Conservation (phyloP, 2,113 vertebrate species). For the Cololabis saira region DNA sequence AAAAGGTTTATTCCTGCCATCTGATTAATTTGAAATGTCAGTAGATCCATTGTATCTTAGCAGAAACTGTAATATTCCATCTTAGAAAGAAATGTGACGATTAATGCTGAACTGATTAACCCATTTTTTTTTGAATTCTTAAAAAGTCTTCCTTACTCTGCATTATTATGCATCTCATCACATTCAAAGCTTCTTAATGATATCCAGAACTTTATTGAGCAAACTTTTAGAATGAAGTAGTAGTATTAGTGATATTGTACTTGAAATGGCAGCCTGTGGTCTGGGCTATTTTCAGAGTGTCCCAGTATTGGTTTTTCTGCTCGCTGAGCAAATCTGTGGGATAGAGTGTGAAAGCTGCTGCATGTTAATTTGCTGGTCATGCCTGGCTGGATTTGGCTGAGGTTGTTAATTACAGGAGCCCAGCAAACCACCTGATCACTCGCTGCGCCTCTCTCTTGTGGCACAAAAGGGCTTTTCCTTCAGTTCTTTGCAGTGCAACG, state of each 20-base stretch:
- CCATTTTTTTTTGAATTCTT: not conserved
- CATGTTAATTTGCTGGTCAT: conserved; percentile 75
- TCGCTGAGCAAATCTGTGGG: conserved; percentile 70
- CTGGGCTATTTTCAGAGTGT: conserved; percentile 58
- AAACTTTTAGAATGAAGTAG: conserved; percentile 13
- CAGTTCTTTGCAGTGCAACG: conserved; percentile 5
- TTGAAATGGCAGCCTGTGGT: conserved; percentile 39
- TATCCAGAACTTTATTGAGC: conserved; percentile 20
- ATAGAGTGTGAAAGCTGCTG: conserved; percentile 72
- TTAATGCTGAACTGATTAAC: not conserved
- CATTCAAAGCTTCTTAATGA: no score
- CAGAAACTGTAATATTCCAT: no score
- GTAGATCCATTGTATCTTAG: no score
- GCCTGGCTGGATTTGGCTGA: conserved; percentile 75
- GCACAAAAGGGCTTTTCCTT: conserved; percentile 25
- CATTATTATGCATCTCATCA: no score
- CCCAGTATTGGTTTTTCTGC: conserved; percentile 68
- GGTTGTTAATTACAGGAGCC: conserved; percentile 78
- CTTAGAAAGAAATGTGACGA: not conserved
- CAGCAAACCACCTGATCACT: conserved; percentile 75
- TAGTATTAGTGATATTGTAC: conserved; percentile 32
- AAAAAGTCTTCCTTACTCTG: not conserved
- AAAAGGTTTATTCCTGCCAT: no score
- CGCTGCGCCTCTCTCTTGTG: conserved; percentile 48
- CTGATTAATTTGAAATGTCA: no score